A percentile compares a stretch with the other conserved stretches of the same genome.
These are phyloP conservation scores for Synanthedon formicaeformis DNA, from an alignment of 2,888 invertebrate species.

Conservation along the genomic window DNA sequence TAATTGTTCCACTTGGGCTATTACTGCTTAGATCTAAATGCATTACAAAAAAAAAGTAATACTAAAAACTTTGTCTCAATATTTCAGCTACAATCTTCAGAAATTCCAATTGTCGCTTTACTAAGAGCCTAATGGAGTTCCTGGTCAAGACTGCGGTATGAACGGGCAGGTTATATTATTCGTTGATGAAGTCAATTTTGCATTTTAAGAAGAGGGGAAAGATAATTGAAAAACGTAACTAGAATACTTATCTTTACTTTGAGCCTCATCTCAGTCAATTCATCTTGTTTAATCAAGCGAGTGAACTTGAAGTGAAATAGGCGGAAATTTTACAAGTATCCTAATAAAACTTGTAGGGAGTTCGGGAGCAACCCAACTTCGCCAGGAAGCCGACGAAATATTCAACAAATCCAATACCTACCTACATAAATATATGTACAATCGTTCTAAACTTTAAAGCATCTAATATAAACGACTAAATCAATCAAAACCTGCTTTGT, in stretches of 20 bases:
- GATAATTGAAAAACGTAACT: conserved; percentile 27
- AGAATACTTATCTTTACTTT: conserved; percentile 6
- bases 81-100: no score
- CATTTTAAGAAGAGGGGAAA: conserved; percentile 13
- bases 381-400: conserved; percentile 31
- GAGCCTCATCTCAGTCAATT: conserved; percentile 50
- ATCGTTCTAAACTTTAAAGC: not conserved
- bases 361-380: conserved; percentile 42
- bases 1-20: no score
- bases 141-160: not conserved
- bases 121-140: conserved; percentile 2
- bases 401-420: conserved; percentile 51
- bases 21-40: no score
- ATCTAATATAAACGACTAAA: no score
- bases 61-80: no score
- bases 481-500: no score
- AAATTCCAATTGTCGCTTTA: no score
- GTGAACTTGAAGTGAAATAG: conserved; percentile 54
- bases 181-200: conserved; percentile 14
- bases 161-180: not conserved
- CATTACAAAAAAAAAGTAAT: no score
- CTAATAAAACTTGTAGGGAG: conserved; percentile 63
- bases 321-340: conserved; percentile 68
- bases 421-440: not conserved
- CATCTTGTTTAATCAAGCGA: conserved; percentile 66